Evolutionary conservation across 2,888 invertebrate species (phyloP).

Genomic region (Mantis religiosa): DNA sequence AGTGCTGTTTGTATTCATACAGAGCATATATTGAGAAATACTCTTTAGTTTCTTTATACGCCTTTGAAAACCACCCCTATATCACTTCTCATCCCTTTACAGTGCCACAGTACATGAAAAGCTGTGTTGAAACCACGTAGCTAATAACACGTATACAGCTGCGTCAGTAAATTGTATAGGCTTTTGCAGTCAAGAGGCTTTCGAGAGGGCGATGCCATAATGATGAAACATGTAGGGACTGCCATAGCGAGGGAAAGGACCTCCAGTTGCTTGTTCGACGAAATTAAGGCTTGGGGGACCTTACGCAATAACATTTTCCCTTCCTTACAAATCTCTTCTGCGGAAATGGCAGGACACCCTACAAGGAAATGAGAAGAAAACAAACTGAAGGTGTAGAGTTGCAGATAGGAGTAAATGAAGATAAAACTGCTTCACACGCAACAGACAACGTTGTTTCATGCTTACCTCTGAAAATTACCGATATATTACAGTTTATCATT

Average conservation of each 20-base stretch:
- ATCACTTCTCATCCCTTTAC: no score
- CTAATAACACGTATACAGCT: neutral
- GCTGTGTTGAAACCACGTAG: no score
- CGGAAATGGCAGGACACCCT: neutral
- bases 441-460: neutral
- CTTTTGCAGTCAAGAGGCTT: neutral
- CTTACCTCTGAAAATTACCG: neutral
- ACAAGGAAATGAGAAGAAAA: neutral
- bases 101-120: neutral
- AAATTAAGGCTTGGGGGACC: neutral
- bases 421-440: neutral
- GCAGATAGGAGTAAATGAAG: neutral
- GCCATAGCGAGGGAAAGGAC: neutral
- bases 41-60: no score
- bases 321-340: neutral
- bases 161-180: neutral
- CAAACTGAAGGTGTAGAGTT: neutral
- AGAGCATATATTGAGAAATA: no score
- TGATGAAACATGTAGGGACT: neutral
- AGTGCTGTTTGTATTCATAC: no score
- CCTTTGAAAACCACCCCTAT: no score
- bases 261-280: neutral
- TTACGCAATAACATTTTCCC: neutral
- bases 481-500: no score
- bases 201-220: neutral